Base-by-base conservation (phyloP, 2,113 vertebrate species). In the Lepus europaeus region DNA sequence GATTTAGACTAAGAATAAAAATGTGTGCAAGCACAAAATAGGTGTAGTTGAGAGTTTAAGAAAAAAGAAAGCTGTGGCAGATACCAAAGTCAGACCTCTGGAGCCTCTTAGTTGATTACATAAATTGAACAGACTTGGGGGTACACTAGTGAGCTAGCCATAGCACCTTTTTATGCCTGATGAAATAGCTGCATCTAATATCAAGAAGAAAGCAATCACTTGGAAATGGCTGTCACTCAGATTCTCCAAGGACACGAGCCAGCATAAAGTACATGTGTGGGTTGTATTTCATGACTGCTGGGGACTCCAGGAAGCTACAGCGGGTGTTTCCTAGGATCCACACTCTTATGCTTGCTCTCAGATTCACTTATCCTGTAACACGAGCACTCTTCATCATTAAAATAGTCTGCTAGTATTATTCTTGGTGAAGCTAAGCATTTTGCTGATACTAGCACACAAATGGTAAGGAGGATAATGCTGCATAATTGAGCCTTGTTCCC, bases 1-100 rank as follows among this genome's bases (percentile, higher is more conserved):
- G 64, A 76, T 33, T 33, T 87, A 83, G 66, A 91, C 36, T 31
- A 81, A 72, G 53, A 84, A 76, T 63, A 51, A 74, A 85, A 63
- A 4, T 51, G 23, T 4, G 9, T 51, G 33, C 12, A 63, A 39
- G n/a, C 7, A 56, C 45, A 59, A 17, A 45, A n/a, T 63, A 9
- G 0, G 9, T 25, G 11, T 6, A 70, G 7, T 23, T 0, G 14
- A 36, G 17, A 22, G 45, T 51, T 51, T 31, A 27, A 45, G 25
- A 56, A 66, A 33, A 0, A 73, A 36, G 36, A 63, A n/a, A 77
- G 4, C 19, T 6, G 6, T 5, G n/a, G 4, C 3, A 63, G 22
- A 45, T 3, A 45, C n/a, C 59, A 74, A 25, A 20, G 19, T 61
- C 22, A 13, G 84, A 61, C 49, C 36, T 77, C 49, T 7, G 5